phyloP scores from a whole-genome alignment of 2,888 invertebrate genomes.

The Fissipunctia ypsillon region DNA sequence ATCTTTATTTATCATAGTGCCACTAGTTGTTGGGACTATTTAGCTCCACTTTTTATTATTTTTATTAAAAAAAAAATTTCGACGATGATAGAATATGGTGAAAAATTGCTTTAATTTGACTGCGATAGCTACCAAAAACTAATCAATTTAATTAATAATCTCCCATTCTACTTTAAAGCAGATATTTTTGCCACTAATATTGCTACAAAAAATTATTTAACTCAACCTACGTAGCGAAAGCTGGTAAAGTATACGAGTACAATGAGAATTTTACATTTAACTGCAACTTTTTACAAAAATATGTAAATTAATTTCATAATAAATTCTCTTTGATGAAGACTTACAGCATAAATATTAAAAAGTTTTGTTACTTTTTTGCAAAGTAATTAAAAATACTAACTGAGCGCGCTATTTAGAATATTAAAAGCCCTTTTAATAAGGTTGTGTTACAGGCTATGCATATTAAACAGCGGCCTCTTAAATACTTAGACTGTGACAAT shows the following conservation, averaged over 20 bases:
- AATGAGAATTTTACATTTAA: not conserved
- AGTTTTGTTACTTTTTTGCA: constrained; percentile 34
- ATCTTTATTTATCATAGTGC: not conserved
- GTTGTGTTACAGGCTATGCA: constrained; percentile 40
- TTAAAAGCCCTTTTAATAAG: constrained; percentile 44
- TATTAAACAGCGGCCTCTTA: constrained; percentile 33
- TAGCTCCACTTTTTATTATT: not conserved
- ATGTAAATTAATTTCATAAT: constrained; percentile 32
- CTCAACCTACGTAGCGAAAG: not conserved
- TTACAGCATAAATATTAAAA: constrained; percentile 35
- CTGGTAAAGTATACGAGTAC: not conserved
- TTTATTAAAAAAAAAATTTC: too few species aligned
- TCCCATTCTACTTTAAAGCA: not conserved
- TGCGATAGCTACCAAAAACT: not conserved
- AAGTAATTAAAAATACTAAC: constrained; percentile 54
- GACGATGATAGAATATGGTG: not conserved
- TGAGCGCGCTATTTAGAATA: constrained; percentile 46
- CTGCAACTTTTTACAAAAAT: constrained; percentile 23
- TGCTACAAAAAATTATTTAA: not conserved
- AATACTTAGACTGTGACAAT: constrained; percentile 15
- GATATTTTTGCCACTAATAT: not conserved
- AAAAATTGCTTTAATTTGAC: not conserved
- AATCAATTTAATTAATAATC: not conserved
- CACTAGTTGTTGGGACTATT: not conserved
- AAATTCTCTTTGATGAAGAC: constrained; percentile 43